Evolutionary conservation across 2,113 vertebrate species (phyloP).

Genomic region (Nematolebias whitei): DNA sequence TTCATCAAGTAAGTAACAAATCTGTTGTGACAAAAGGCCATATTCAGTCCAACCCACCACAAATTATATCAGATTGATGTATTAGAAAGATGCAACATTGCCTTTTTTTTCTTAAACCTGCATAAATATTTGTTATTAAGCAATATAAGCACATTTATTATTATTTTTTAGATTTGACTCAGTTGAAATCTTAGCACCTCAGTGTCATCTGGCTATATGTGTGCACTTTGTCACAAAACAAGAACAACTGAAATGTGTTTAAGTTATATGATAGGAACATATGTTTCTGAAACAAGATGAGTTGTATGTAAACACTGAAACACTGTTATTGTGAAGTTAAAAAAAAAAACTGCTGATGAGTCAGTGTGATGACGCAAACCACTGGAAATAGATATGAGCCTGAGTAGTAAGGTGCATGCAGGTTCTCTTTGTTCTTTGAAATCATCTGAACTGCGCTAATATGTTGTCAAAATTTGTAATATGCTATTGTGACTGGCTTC

Average conservation of each 20-base stretch:
- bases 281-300: constrained; percentile 40
- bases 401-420: constrained; percentile 35
- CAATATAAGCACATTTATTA: constrained; percentile 14
- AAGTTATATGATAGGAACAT: constrained; percentile 13
- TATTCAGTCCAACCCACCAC: constrained; percentile 61
- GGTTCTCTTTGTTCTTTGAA: constrained; percentile 25
- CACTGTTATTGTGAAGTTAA: constrained; percentile 26
- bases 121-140: constrained; percentile 25
- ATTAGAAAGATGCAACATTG: constrained; percentile 42
- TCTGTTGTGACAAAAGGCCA: constrained; percentile 51
- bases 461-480: constrained; percentile 41
- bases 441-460: constrained; percentile 35
- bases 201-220: constrained; percentile 19
- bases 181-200: constrained; percentile 9
- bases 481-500: constrained; percentile 38
- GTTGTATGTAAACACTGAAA: constrained; percentile 55
- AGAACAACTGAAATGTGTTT: constrained; percentile 10
- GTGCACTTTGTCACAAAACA: constrained; percentile 13
- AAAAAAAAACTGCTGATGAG: constrained; percentile 58
- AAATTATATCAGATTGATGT: constrained; percentile 47
- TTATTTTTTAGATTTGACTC: constrained; percentile 11
- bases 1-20: constrained; percentile 79
- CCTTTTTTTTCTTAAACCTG: constrained; percentile 20
- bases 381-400: constrained; percentile 67
- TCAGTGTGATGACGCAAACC: constrained; percentile 72